Conservation (phyloP, 2,113 vertebrate genomes). For the Phrynosoma platyrhinos region DNA sequence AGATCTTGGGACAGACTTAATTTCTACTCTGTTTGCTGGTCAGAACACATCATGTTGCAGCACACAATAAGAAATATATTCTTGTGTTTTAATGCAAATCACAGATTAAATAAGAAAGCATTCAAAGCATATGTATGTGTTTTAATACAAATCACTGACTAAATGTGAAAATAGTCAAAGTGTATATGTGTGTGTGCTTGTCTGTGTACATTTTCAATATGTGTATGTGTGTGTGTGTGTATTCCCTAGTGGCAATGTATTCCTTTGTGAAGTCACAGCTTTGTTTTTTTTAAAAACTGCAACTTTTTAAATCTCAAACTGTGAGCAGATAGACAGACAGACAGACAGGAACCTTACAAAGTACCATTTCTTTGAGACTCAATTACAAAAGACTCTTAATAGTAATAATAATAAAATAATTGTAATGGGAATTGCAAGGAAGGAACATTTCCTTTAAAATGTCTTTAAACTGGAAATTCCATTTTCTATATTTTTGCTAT, state of each 20-base stretch:
- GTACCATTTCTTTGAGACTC: background rate
- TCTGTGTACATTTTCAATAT: too few species aligned
- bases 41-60: background rate
- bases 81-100: background rate
- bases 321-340: background rate
- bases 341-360: background rate
- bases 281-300: too few species aligned
- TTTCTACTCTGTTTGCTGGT: too few species aligned
- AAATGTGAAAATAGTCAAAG: background rate
- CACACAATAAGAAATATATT: background rate
- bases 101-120: background rate
- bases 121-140: background rate
- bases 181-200: background rate
- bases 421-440: background rate
- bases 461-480: background rate
- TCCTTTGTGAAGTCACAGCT: background rate
- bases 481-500: slow-evolving; percentile 27
- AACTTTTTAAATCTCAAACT: too few species aligned
- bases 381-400: background rate
- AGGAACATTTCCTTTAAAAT: slow-evolving; percentile 10
- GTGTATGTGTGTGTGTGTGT: background rate
- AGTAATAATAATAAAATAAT: background rate
- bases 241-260: background rate
- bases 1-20: too few species aligned
- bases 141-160: background rate